Evolutionary conservation across 2,888 invertebrate species (phyloP), one percentile per base, ranked within the genome.

Genomic region (Clostera curtula): DNA sequence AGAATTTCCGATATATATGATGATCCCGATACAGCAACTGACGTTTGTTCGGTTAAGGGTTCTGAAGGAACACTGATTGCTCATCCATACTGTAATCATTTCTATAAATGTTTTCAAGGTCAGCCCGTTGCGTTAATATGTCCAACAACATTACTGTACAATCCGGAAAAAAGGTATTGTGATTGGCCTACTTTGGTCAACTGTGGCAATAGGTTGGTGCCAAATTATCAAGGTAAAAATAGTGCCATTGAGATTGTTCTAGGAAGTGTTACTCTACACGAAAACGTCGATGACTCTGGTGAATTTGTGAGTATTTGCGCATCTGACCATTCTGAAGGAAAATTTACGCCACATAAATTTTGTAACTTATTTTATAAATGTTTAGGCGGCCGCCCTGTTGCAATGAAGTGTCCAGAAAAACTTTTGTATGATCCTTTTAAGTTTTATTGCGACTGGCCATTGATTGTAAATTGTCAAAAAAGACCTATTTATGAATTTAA

Each of bases 1-100:
- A n/a, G n/a, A n/a, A n/a, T n/a, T n/a, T n/a, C n/a, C n/a, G 11
- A 28, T 11, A 34, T 35, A 3, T 24, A 37, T 10, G 14, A 20
- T 11, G 38, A 42, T 12, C 40, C 42, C 3, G 40, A 31, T 12
- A n/a, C 33, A 11, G 45, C 45, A 23, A 25, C 34, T 6, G 31
- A 22, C 2, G 23, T 27, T 24, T 31, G 31, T 8, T 19, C 24
- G 2, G n/a, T 24, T 10, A 8, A 24, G 17, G 8, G 12, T 3
- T 27, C 31, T 20, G 17, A 31, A 2, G 19, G 20, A 11, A 8
- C 19, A 12, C 7, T 14, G 1, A 4, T 31, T 6, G 23, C 26
- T 4, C 31, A 31, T 7, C 26, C 25, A 6, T 8, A 26, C 6
- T 31, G 31, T 3, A 24, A 27, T n/a, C 8, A 24, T 12, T 31